These are phyloP conservation scores for Megamerina dolium DNA, from an alignment of 2,888 invertebrate genomes.

Conservation along the genomic window DNA sequence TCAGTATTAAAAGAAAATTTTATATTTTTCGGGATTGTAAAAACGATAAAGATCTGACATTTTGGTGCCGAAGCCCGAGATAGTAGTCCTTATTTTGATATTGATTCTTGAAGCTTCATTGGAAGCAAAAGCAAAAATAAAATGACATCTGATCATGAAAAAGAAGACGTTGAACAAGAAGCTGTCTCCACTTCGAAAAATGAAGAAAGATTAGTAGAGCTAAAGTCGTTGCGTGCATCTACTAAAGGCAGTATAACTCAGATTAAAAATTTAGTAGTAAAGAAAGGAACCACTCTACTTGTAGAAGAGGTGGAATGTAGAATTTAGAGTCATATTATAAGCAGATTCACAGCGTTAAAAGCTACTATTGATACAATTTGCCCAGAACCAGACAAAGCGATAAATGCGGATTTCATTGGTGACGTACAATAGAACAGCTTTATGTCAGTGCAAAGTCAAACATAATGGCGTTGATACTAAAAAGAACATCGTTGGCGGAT, in stretches of 20 bases:
- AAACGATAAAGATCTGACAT: too few relatives aligned
- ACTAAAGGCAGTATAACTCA: conserved; percentile 16
- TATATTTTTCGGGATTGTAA: too few relatives aligned
- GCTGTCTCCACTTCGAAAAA: not conserved
- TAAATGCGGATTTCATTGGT: conserved; percentile 1
- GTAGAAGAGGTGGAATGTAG: conserved; percentile 18
- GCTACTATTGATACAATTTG: conserved; percentile 12
- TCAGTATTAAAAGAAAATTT: too few relatives aligned
- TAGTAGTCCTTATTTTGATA: too few relatives aligned
- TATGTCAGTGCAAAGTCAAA: conserved; percentile 16
- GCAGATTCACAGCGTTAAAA: conserved; percentile 15
- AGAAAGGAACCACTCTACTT: conserved; percentile 8
- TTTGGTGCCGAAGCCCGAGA: too few relatives aligned
- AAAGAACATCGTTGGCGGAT: conserved; percentile 4
- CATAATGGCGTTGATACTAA: conserved; percentile 11
- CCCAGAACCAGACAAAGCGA: conserved; percentile 5
- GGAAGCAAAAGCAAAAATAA: too few relatives aligned
- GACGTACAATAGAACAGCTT: conserved; percentile 15
- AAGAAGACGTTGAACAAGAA: too few relatives aligned
- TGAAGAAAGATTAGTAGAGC: conserved; percentile 2
- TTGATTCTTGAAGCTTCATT: too few relatives aligned
- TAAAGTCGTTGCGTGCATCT: conserved; percentile 7
- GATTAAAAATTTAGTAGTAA: conserved; percentile 14
- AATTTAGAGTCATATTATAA: conserved; percentile 21
- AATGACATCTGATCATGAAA: not conserved